Percentiles rank a stretch among this genome's conserved stretches.
These are phyloP conservation scores for Neodiprion pinetum DNA, from an alignment of 1,140 invertebrate genomes.

Conservation along the genomic window DNA sequence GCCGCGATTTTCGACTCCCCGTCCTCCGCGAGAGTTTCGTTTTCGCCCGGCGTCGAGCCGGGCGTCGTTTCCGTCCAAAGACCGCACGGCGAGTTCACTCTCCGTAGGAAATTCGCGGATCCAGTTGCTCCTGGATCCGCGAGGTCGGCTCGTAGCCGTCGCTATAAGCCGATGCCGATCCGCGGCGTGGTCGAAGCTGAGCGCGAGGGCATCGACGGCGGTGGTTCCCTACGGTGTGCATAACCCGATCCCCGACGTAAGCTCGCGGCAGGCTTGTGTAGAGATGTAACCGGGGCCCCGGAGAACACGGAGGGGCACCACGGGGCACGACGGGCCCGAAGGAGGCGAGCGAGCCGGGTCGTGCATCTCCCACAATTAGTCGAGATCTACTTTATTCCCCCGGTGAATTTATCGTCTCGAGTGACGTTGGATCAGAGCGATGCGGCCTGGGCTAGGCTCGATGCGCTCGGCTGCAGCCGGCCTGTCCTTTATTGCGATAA, in stretches of 20 bases:
- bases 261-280: not conserved
- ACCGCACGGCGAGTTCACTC: not conserved
- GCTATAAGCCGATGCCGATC: not conserved
- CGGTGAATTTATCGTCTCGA: constrained; percentile 56
- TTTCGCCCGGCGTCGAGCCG: not conserved
- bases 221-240: constrained; percentile 32
- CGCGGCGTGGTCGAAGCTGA: not conserved
- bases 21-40: not conserved
- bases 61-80: not conserved
- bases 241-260: constrained; percentile 41
- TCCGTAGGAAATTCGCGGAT: not conserved
- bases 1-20: too few species aligned
- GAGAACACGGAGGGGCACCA: constrained; percentile 18
- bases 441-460: not conserved
- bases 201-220: too few species aligned
- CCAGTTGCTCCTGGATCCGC: not conserved
- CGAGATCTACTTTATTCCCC: constrained; percentile 59
- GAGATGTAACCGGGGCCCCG: not conserved
- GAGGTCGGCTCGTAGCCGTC: not conserved
- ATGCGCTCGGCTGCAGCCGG: not conserved
- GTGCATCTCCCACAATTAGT: constrained; percentile 62
- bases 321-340: constrained; percentile 23
- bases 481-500: not conserved
- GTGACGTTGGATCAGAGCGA: constrained; percentile 52
- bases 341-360: constrained; percentile 46